phyloP scores from a whole-genome alignment of 1,140 invertebrate genomes.

The Drosophila virilis region DNA sequence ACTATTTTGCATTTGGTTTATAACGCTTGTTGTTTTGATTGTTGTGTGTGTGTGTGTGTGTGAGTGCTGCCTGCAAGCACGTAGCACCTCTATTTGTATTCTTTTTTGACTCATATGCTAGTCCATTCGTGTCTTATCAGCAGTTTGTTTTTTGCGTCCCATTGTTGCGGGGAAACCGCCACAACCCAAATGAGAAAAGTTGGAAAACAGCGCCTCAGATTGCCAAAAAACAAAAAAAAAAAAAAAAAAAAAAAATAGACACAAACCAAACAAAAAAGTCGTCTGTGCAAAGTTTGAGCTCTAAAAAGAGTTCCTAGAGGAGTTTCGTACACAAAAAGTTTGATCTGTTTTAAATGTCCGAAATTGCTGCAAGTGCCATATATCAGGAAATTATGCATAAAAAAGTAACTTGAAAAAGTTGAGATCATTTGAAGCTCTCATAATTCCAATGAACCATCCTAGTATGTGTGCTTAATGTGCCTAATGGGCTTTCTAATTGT shows the following conservation, averaged over 20 bases:
- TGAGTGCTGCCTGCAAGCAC: constrained; percentile 23
- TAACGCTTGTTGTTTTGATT: constrained; percentile 34
- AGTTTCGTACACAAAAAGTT: background rate
- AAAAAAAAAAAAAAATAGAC: constrained; percentile 1
- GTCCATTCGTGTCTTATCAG: constrained; percentile 62
- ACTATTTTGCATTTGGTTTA: constrained; percentile 52
- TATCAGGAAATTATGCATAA: background rate
- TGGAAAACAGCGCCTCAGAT: too few species aligned
- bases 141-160: constrained; percentile 26
- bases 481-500: constrained; percentile 13
- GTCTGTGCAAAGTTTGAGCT: constrained; percentile 7
- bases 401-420: background rate
- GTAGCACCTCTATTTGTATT: constrained; percentile 41
- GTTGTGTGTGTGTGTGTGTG: constrained; percentile 7
- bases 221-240: constrained; percentile 4
- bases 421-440: background rate
- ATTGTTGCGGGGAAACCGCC: constrained; percentile 39
- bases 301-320: background rate
- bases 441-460: constrained; percentile 6
- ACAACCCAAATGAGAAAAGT: constrained; percentile 35
- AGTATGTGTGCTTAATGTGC: background rate
- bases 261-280: constrained; percentile 4
- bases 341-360: constrained; percentile 4
- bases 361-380: background rate
- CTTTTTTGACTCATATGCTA: constrained; percentile 39